A percentile compares a stretch with the other conserved stretches of the same genome.
Evolutionary conservation across 2,113 vertebrate genomes (phyloP).

Genomic region (Mastomys natalensis): DNA sequence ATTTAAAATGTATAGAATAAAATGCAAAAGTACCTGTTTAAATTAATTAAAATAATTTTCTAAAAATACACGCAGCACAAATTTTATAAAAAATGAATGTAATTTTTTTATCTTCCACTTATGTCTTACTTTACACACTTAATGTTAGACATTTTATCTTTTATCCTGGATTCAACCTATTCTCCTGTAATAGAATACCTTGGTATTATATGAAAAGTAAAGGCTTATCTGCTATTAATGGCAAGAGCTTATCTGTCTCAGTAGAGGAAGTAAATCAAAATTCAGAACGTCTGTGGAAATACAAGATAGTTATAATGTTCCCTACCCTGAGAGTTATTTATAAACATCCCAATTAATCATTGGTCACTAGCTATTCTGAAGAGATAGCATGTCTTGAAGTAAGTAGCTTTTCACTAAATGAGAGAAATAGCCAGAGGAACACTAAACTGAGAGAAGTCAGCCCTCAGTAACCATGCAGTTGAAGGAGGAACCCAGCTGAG

Average conservation of each 20-base stretch:
- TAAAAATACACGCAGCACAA: neutral
- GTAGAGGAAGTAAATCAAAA: neutral
- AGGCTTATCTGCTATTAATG: neutral
- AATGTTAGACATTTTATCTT: neutral
- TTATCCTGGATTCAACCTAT: neutral
- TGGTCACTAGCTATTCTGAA: neutral
- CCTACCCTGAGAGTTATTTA: neutral
- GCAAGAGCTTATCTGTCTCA: neutral
- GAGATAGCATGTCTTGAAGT: neutral
- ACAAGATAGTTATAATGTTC: neutral
- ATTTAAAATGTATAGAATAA: neutral
- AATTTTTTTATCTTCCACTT: neutral
- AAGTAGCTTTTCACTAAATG: neutral
- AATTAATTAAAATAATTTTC: neutral
- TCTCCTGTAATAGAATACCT: neutral
- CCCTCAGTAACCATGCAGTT: neutral
- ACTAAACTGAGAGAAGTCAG: neutral
- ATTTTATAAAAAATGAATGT: neutral
- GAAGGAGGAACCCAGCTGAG: neutral
- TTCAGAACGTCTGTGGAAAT: neutral
- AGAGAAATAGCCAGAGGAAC: neutral
- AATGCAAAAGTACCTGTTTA: neutral
- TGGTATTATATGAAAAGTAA: neutral
- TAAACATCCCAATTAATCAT: neutral
- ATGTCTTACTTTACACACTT: neutral